Base-by-base conservation (phyloP, 2,888 invertebrate genomes). In the Leptopterna dolabrata region DNA sequence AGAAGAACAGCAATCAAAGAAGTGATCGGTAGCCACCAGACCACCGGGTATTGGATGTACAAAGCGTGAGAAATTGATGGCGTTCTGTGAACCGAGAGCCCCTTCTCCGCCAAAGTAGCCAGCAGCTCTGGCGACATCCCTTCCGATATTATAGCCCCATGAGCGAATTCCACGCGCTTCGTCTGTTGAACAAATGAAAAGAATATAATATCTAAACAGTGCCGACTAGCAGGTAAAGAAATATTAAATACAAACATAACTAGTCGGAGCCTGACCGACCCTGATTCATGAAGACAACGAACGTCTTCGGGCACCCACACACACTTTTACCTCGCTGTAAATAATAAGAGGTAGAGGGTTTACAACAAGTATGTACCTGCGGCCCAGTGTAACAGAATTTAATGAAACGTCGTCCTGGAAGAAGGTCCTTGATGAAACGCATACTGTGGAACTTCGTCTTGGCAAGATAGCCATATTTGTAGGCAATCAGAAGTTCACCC, bases 21-120 rank as follows among this genome's bases (percentile, higher is more conserved):
- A 9, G 87, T 85, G 19, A 89, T 86, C 2, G 89, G 81, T 13
- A 89, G 51, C 87, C 88, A 88, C 24, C 87, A 80, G 13, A 89
- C 30, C n/a, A 88, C 55, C 3, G 89, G 89, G 63, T 88, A 86
- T 16, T 86, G 82, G 11, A 88, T 55, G 83, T 88, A 89, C 41
- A 89, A 30, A 13, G 89, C 88, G 85, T 89, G 86, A 14, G 89
- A 41, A 30, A 89, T 87, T 1, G 55, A 51, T 30, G 88, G 89
- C 9, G 89, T 88, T 76, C 70, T 86, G 36, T 89, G 83, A 29
- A 89, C 29, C 30, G 80, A 80, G 24, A 88, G 86, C 19, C 89
- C 88, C 51, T 84, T 63, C n/a, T 45, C 70, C 30, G 78, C 24
- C n/a, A 87, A 63, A 27, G 45, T 51, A 13, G 76, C 36, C 27